phyloP scores from a whole-genome alignment of 2,113 vertebrate genomes.

The Phrynocephalus versicolor region DNA sequence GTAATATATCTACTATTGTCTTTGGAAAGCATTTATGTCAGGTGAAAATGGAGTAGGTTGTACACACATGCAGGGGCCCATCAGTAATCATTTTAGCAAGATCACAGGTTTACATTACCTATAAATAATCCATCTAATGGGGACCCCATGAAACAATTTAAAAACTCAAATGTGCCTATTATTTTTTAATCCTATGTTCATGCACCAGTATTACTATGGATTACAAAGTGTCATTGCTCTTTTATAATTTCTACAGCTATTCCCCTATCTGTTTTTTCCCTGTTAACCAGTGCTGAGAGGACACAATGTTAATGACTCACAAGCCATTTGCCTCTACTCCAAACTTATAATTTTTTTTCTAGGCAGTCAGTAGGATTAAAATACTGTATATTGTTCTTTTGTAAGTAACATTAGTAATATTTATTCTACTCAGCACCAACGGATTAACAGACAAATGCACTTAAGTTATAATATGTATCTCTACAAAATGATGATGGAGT shows the following conservation, averaged over 20 bases:
- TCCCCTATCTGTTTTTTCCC: no score
- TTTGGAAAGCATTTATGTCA: no score
- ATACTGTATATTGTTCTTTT: neutral
- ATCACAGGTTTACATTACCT: no score
- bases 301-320: neutral
- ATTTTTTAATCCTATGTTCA: neutral
- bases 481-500: neutral
- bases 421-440: neutral
- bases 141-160: neutral
- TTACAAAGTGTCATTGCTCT: neutral
- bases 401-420: neutral
- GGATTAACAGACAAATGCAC: neutral
- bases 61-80: no score
- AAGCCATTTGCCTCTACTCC: neutral
- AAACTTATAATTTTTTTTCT: neutral
- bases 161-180: neutral
- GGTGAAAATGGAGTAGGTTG: no score
- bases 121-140: neutral
- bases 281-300: neutral
- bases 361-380: neutral
- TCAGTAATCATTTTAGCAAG: no score
- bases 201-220: neutral
- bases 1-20: no score
- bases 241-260: neutral
- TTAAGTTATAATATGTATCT: neutral